A percentile compares a stretch with the other conserved stretches of the same genome.
Evolutionary conservation across 2,113 vertebrate genomes (phyloP).

Genomic region (Platanista minor): DNA sequence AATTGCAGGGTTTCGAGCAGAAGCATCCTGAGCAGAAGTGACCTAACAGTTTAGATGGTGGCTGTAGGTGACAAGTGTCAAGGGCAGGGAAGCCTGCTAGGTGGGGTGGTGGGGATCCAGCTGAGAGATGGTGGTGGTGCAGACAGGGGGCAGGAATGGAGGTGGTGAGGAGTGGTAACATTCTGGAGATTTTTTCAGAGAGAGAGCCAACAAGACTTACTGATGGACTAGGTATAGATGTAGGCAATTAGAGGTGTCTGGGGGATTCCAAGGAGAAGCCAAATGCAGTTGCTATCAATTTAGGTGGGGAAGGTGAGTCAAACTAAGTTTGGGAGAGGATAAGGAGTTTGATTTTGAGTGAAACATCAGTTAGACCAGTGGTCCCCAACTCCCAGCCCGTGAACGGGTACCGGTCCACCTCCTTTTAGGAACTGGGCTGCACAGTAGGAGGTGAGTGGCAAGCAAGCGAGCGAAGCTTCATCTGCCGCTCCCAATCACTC

Average conservation of each 20-base stretch:
- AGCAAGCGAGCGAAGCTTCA: no score
- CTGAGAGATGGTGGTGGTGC: not conserved
- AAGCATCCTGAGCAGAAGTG: no score
- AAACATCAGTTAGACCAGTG: no score
- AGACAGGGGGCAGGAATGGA: not conserved
- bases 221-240: not conserved
- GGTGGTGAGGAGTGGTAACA: not conserved
- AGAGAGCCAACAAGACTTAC: no score
- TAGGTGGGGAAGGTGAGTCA: not conserved
- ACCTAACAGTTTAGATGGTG: rapidly evolving
- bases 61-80: no score
- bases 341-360: not conserved
- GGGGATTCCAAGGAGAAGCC: not conserved
- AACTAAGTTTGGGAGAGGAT: not conserved
- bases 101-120: not conserved
- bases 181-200: not conserved
- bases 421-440: no score
- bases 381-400: no score
- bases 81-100: no score
- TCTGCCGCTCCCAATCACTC: no score
- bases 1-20: not conserved
- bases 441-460: no score
- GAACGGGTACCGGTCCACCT: no score
- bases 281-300: not conserved
- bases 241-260: not conserved